Evolutionary conservation across 2,113 vertebrate species (phyloP).

Genomic region (Craseonycteris thonglongyai): DNA sequence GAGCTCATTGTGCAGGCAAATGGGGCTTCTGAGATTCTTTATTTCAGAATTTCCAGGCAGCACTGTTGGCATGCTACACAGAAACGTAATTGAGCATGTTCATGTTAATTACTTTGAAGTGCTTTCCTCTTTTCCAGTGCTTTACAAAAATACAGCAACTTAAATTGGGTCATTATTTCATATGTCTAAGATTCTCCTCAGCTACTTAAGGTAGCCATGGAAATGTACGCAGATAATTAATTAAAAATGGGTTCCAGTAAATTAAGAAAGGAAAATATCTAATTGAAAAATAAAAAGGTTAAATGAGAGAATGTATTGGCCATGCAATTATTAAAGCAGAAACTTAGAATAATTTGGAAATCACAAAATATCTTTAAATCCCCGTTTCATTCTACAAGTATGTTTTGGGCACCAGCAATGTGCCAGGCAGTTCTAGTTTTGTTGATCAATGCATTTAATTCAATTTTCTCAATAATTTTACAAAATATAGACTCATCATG

Average conservation of each 20-base stretch:
- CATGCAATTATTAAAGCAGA: neutral
- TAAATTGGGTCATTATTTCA: constrained; percentile 71
- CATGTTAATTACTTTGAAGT: constrained; percentile 57
- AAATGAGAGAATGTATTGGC: neutral
- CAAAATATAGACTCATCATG: neutral
- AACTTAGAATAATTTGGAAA: neutral
- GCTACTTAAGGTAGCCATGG: constrained; percentile 42
- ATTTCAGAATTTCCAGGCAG: constrained; percentile 34
- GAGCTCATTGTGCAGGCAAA: neutral
- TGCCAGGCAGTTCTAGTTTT: neutral
- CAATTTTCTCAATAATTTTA: neutral
- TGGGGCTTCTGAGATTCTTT: neutral
- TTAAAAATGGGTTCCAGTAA: neutral
- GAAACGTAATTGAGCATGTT: constrained; percentile 48
- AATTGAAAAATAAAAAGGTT: neutral
- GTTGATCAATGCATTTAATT: neutral
- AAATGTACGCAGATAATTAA: constrained; percentile 36
- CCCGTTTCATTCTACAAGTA: neutral
- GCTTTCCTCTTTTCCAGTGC: constrained; percentile 69
- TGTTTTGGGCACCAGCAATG: neutral
- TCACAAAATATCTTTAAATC: neutral
- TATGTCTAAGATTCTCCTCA: constrained; percentile 52
- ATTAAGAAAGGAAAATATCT: neutral
- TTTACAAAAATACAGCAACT: constrained; percentile 67
- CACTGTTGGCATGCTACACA: neutral